These are phyloP conservation scores for Pipa parva DNA, from an alignment of 2,113 vertebrate species.

Conservation along the genomic window DNA sequence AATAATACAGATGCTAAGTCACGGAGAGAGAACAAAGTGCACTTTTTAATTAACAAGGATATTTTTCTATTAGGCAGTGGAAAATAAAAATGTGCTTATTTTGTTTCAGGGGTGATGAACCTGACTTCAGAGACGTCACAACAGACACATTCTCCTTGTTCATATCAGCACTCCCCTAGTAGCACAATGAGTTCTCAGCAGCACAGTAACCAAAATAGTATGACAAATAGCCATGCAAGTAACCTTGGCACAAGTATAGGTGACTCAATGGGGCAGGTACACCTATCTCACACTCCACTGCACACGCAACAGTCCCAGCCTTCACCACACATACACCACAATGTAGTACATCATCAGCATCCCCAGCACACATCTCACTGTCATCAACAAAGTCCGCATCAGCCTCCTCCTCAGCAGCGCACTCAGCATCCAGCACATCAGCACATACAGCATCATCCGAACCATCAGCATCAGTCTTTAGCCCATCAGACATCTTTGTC, in stretches of 20 bases:
- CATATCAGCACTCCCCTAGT: constrained; percentile 77
- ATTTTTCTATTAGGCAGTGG: too few species aligned
- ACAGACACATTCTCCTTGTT: constrained; percentile 84
- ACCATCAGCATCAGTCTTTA: constrained; percentile 60
- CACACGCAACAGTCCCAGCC: constrained; percentile 63
- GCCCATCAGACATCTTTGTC: constrained; percentile 70
- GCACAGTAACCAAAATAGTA: constrained; percentile 68
- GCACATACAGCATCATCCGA: constrained; percentile 58
- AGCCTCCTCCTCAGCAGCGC: constrained; percentile 58
- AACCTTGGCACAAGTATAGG: constrained; percentile 48
- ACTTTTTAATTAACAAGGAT: too few species aligned
- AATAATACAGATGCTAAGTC: too few species aligned
- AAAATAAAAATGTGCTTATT: too few species aligned
- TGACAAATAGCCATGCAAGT: constrained; percentile 61
- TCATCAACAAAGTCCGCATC: constrained; percentile 65
- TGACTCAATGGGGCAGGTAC: constrained; percentile 71
- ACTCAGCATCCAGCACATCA: constrained; percentile 63
- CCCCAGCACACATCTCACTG: constrained; percentile 56
- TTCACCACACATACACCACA: constrained; percentile 60
- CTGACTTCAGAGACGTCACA: constrained; percentile 70
- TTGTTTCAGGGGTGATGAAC: constrained; percentile 69
- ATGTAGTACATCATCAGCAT: constrained; percentile 52
- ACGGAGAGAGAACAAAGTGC: too few species aligned
- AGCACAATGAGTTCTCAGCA: constrained; percentile 77
- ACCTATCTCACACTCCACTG: constrained; percentile 70